Evolutionary conservation across 2,888 invertebrate genomes (phyloP).

Genomic region (Reticulitermes lucifugus): DNA sequence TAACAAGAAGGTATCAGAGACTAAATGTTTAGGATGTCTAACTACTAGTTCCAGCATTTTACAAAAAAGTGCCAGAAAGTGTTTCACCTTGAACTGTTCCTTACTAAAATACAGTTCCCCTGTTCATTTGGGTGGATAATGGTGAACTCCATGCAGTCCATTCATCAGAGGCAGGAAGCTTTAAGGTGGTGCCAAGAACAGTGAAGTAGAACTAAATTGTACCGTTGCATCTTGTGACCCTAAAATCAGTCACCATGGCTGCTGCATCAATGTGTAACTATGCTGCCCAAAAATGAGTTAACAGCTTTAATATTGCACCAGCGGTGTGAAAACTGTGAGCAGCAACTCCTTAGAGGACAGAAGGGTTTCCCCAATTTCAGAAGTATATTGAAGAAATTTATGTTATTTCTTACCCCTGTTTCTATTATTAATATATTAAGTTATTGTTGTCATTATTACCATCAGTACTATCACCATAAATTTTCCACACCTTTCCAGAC

Average conservation of each 20-base stretch:
- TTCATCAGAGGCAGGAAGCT: not conserved
- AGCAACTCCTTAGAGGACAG: too few relatives aligned
- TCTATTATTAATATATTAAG: too few relatives aligned
- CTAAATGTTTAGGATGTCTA: not conserved
- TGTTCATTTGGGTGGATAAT: not conserved
- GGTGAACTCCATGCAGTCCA: not conserved
- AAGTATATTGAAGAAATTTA: too few relatives aligned
- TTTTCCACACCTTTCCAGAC: too few relatives aligned
- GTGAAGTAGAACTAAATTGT: constrained; percentile 21
- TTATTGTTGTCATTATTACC: too few relatives aligned
- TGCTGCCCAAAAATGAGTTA: not conserved
- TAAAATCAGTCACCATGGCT: not conserved
- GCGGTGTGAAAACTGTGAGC: not conserved
- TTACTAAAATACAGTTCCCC: not conserved
- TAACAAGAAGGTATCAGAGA: not conserved
- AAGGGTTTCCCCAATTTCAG: too few relatives aligned
- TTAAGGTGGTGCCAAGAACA: constrained; percentile 10
- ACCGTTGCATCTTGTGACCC: not conserved
- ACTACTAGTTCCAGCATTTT: not conserved
- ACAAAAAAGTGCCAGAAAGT: not conserved
- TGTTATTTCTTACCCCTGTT: too few relatives aligned
- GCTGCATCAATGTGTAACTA: not conserved
- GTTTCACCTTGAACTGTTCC: not conserved
- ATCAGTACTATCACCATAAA: too few relatives aligned
- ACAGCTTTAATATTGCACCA: not conserved